Evolutionary conservation across 2,888 invertebrate genomes (phyloP).

Genomic region (Pammene fasciana): DNA sequence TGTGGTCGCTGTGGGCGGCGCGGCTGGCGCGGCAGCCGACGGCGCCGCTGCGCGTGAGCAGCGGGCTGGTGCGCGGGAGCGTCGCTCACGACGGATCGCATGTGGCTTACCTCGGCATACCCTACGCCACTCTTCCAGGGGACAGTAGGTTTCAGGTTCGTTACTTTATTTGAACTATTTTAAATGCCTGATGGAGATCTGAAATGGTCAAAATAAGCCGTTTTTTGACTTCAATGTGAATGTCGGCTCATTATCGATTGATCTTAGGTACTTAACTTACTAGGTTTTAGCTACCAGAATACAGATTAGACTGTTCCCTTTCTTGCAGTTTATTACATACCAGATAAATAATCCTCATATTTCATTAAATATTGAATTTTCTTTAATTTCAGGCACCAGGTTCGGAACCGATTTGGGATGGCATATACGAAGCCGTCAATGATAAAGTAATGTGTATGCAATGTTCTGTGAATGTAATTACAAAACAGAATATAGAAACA

Average conservation of each 20-base stretch:
- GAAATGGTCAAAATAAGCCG: background rate
- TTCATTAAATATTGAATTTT: too few relatives aligned
- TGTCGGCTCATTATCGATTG: too few relatives aligned
- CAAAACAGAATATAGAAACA: conserved; percentile 51
- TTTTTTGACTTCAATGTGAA: background rate
- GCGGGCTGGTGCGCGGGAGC: conserved; percentile 63
- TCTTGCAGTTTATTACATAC: too few relatives aligned
- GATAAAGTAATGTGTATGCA: conserved; percentile 66
- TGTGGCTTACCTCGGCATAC: conserved; percentile 60
- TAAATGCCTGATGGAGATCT: background rate
- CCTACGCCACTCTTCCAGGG: conserved; percentile 61
- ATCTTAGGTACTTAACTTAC: too few relatives aligned
- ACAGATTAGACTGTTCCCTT: too few relatives aligned
- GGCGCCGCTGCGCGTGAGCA: conserved; percentile 53
- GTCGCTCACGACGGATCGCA: conserved; percentile 61
- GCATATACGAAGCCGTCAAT: conserved; percentile 63
- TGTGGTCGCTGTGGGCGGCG: conserved; percentile 71
- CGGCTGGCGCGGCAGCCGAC: conserved; percentile 67
- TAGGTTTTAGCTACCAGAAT: too few relatives aligned
- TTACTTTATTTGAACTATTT: background rate
- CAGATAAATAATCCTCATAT: too few relatives aligned
- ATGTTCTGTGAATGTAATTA: conserved; percentile 30
- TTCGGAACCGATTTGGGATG: conserved; percentile 66
- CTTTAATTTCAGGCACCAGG: conserved; percentile 49
- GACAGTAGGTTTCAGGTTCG: conserved; percentile 62